phyloP scores from a whole-genome alignment of 1,140 invertebrate species.

The Tetramorium alpestre region DNA sequence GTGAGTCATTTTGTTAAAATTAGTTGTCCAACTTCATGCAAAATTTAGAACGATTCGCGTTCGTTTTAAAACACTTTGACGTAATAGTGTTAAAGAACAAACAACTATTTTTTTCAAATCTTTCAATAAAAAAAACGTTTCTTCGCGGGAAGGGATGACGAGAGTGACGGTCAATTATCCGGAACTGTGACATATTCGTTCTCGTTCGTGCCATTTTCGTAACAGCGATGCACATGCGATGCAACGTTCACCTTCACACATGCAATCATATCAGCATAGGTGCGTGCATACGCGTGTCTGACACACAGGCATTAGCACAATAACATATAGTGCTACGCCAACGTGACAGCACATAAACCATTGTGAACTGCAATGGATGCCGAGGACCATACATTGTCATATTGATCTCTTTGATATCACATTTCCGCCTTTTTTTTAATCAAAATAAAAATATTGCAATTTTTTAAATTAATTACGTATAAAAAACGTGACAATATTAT shows the following conservation, averaged over 20 bases:
- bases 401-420: conserved; percentile 12
- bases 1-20: conserved; percentile 7
- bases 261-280: background rate
- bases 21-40: background rate
- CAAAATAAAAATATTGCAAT: background rate
- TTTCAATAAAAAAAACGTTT: background rate
- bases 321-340: conserved; percentile 29
- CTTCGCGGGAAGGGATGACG: background rate
- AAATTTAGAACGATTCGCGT: background rate
- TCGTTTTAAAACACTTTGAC: background rate
- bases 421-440: background rate
- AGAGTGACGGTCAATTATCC: conserved; percentile 24
- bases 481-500: background rate
- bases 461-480: background rate
- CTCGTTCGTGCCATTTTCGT: background rate
- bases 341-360: conserved; percentile 51
- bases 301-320: conserved; percentile 23
- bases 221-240: background rate
- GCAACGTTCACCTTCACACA: background rate
- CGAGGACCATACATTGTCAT: background rate
- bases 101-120: background rate
- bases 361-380: conserved; percentile 25
- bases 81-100: background rate
- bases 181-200: conserved; percentile 8
- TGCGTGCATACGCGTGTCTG: background rate